A percentile compares a stretch with the other conserved stretches of the same genome.
Conservation (phyloP, 2,113 vertebrate genomes). For the Dipodomys ordii region DNA sequence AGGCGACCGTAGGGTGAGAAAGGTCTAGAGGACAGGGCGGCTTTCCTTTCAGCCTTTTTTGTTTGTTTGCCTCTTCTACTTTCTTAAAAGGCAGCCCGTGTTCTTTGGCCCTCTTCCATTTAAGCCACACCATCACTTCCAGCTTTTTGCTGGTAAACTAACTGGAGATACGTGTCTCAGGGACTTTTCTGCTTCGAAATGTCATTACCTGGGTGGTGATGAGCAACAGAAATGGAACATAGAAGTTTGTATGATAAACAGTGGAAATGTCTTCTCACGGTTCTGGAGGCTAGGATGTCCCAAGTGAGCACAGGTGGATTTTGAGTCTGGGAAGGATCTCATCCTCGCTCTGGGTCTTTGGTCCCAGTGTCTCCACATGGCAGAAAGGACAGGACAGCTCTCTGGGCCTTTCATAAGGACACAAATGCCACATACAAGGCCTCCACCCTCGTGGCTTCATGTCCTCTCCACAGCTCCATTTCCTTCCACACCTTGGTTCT, state of each 20-base stretch:
- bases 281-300: neutral
- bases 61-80: neutral
- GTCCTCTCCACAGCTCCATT: no score
- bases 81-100: neutral
- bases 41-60: neutral
- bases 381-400: neutral
- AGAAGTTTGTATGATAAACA: neutral
- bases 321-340: neutral
- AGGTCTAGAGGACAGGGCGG: no score
- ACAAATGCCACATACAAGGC: neutral
- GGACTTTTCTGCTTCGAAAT: neutral
- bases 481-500: neutral
- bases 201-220: no score
- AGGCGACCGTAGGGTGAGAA: no score
- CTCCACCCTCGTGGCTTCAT: neutral
- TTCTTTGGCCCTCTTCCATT: no score
- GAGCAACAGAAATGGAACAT: no score
- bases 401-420: neutral
- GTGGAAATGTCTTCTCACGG: neutral
- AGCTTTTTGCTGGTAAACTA: no score
- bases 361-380: neutral
- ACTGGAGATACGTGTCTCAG: no score
- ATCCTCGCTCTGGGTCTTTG: neutral
- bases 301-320: neutral
- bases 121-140: no score